Conservation (phyloP, 2,888 invertebrate genomes). For the Chirona hameri region DNA sequence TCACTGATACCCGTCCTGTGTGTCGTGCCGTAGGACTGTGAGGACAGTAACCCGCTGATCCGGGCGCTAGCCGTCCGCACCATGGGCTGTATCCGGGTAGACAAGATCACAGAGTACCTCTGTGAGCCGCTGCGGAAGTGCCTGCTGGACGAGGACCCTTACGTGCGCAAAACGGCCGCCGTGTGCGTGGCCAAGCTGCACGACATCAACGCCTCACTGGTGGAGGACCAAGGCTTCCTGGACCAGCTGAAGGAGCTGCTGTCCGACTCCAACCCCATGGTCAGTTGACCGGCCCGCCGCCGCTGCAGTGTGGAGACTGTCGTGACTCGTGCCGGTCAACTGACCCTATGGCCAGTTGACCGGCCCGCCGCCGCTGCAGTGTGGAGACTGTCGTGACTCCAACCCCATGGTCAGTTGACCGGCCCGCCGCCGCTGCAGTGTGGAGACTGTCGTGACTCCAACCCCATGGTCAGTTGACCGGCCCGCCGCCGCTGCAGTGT, state of each 20-base stretch:
- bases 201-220: slow-evolving; percentile 77
- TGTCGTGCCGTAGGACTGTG: slow-evolving; percentile 75
- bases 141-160: slow-evolving; percentile 92
- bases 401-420: slow-evolving; percentile 83
- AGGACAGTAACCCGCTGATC: slow-evolving; percentile 98
- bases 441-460: slow-evolving; percentile 93
- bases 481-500: too few species aligned
- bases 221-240: slow-evolving; percentile 87
- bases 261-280: slow-evolving; percentile 99
- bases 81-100: slow-evolving; percentile 99
- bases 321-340: too few species aligned
- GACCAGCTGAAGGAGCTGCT: slow-evolving; percentile 94
- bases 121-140: slow-evolving; percentile 96
- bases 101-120: slow-evolving; percentile 98
- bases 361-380: too few species aligned
- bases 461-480: slow-evolving; percentile 78
- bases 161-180: slow-evolving; percentile 97
- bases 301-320: too few species aligned
- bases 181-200: slow-evolving; percentile 99
- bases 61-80: slow-evolving; percentile 96
- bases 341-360: slow-evolving; percentile 82
- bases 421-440: too few species aligned
- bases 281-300: slow-evolving; percentile 44
- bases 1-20: too few species aligned
- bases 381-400: slow-evolving; percentile 90